phyloP scores from a whole-genome alignment of 1,140 invertebrate genomes.

The Drosophila navojoa region DNA sequence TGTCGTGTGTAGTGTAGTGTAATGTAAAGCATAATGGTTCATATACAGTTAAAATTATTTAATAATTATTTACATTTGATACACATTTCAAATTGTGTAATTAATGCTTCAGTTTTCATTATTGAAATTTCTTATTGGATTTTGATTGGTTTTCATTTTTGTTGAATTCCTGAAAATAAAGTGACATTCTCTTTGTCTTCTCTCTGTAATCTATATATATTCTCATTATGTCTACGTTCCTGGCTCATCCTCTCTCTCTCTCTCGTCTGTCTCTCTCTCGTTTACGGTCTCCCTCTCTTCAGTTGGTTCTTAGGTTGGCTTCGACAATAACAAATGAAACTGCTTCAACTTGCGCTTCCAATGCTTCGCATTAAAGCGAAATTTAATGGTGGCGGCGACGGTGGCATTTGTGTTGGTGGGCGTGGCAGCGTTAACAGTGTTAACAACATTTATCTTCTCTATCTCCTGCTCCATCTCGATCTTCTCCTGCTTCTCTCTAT shows the following conservation, averaged over 20 bases:
- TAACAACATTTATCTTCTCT: no score
- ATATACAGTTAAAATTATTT: conserved; percentile 48
- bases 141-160: conserved; percentile 58
- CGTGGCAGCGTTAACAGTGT: conserved; percentile 4
- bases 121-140: conserved; percentile 31
- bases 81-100: conserved; percentile 72
- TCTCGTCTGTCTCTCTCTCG: conserved; percentile 17
- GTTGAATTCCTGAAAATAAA: conserved; percentile 17
- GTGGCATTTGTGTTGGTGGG: conserved; percentile 10
- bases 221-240: neutral
- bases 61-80: conserved; percentile 70
- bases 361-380: conserved; percentile 71
- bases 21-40: conserved; percentile 74
- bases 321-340: conserved; percentile 65
- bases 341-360: conserved; percentile 72
- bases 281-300: conserved; percentile 8
- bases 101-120: conserved; percentile 45
- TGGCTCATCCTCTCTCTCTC: conserved; percentile 4
- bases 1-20: conserved; percentile 51
- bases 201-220: no score
- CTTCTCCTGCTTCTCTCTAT: neutral
- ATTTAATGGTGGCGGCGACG: conserved; percentile 53
- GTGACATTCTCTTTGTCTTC: neutral
- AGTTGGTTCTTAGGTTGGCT: conserved; percentile 23
- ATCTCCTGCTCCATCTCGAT: no score